Evolutionary conservation across 2,888 invertebrate genomes (phyloP).

Genomic region (Sarcophaga carnaria): DNA sequence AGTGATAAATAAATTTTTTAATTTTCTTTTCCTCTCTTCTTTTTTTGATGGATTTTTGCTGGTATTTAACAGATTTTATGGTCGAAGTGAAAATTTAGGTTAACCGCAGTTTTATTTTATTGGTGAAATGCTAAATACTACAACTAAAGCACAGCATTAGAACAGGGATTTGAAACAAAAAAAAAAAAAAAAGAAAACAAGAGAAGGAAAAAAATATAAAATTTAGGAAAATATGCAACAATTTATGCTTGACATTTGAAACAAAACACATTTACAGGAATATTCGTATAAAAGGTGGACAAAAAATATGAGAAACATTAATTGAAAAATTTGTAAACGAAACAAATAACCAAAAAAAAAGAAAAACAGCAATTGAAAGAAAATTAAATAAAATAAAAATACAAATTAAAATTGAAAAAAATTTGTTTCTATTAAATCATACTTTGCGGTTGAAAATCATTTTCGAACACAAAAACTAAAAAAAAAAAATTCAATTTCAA

Average conservation of each 20-base stretch:
- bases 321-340: too few relatives aligned
- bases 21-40: background rate
- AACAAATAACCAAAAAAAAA: too few relatives aligned
- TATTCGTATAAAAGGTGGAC: background rate
- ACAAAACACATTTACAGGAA: background rate
- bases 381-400: too few relatives aligned
- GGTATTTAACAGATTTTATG: constrained; percentile 68
- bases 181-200: background rate
- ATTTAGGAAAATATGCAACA: background rate
- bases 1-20: background rate
- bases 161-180: too few relatives aligned
- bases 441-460: too few relatives aligned
- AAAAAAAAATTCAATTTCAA: too few relatives aligned
- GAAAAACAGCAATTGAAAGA: too few relatives aligned
- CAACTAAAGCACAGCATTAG: too few relatives aligned
- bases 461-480: too few relatives aligned
- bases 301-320: too few relatives aligned
- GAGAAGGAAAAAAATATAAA: background rate
- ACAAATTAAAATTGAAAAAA: too few relatives aligned
- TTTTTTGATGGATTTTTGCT: background rate
- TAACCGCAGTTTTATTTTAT: constrained; percentile 62
- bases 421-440: too few relatives aligned
- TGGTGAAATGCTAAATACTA: constrained; percentile 52
- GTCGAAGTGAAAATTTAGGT: constrained; percentile 67
- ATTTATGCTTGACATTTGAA: background rate